phyloP scores from a whole-genome alignment of 37 sponge, comb jelly and placozoan genomes.

The Eunapius fragilis region DNA sequence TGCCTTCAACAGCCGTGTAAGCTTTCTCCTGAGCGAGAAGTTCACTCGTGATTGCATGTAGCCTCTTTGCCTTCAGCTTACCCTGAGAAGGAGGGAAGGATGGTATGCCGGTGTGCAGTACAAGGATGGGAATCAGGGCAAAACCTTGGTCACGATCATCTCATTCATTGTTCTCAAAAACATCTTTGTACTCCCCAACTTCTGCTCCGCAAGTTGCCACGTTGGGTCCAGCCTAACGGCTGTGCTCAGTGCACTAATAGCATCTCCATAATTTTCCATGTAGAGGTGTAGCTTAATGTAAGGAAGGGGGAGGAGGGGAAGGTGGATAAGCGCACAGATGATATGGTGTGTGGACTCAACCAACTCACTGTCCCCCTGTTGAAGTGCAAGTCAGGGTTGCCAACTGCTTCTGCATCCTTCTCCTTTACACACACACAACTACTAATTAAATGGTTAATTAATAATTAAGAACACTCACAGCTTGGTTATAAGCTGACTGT shows the following conservation, averaged over 20 bases:
- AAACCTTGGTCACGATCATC: too few relatives aligned
- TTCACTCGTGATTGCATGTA: not conserved
- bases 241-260: constrained; percentile 31
- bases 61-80: constrained; percentile 65
- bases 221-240: constrained; percentile 66
- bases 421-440: constrained; percentile 41
- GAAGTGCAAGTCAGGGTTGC: constrained; percentile 81
- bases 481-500: constrained; percentile 67
- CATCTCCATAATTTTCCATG: constrained; percentile 54
- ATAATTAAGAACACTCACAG: constrained; percentile 44
- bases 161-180: not conserved
- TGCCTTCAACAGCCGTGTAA: not conserved
- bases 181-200: not conserved
- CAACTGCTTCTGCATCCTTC: constrained; percentile 52
- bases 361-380: constrained; percentile 77
- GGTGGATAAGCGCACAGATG: not conserved
- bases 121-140: too few relatives aligned
- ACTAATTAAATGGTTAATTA: not conserved
- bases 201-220: constrained; percentile 52
- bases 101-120: not conserved
- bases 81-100: constrained; percentile 44
- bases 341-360: not conserved
- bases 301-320: not conserved
- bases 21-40: constrained; percentile 13
- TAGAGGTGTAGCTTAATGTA: constrained; percentile 55